Base-by-base conservation (phyloP, 1,140 invertebrate genomes). In the Drosophila persimilis region DNA sequence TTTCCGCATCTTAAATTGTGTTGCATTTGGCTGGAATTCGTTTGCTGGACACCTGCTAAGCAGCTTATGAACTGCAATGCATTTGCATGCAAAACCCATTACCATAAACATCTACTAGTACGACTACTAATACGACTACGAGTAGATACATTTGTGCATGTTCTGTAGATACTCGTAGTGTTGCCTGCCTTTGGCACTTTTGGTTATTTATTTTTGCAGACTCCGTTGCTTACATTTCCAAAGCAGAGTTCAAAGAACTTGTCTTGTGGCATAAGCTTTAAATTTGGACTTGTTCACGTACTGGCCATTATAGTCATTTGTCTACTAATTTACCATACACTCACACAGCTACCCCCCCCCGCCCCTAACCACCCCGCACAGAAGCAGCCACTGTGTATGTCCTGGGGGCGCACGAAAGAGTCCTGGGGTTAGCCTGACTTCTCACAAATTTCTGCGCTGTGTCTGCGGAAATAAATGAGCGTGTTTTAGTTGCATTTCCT, bases 401-500 rank as follows among this genome's bases (percentile, higher is more conserved):
- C 22, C 31, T n/a, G 45, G 8, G 26, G 45, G 73, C 61, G 53
- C 80, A 58, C 73, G 17, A 17, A 17, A 17, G 17, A 17, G 17
- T 17, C 17, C 17, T 17, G 44, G 73, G 65, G 8, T 80, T 80
- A n/a, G 60, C 31, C 46, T 48, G 24, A 51, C 46, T 69, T 11
- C 22, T 60, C 69, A 48, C 59, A 83, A 80, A 80, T 80, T 57
- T 75, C 46, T 46, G 63, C 62, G 15, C 47, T 51, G 63, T 66
- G 70, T 81, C 50, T 47, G 67, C 65, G 17, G 73, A 71, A 52
- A 74, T 69, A 78, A 74, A 73, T 58, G 48, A 75, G 71, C 54
- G 57, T 74, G 72, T 83, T 81, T 69, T 48, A 60, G 79, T 66
- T 50, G 47, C 54, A 35, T 57, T 65, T 72, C 56, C 43, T 47